Evolutionary conservation across 2,113 vertebrate genomes (phyloP), one percentile per base, ranked within the genome.

Genomic region (Nicator chloris): DNA sequence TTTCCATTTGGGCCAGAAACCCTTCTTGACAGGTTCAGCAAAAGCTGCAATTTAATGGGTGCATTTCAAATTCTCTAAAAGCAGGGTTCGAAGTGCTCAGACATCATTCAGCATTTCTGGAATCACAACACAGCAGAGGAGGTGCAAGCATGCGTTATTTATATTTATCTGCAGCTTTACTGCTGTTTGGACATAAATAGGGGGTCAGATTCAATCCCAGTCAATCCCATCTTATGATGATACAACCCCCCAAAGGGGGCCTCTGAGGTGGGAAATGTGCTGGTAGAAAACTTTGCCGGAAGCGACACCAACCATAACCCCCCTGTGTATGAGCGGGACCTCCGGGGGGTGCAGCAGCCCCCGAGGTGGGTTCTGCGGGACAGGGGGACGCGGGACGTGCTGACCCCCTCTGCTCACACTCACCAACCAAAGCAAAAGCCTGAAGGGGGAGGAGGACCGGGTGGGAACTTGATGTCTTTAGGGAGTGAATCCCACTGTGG

Each of bases 11-110:
- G 92, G 90, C 60, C 82, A 93, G 72, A 95, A 96, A 83, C 82
- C 37, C 70, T 95, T 93, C 93, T 87, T 93, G 93, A 92, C 94
- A 96, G 85, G 72, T 94, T 96, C 88, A 88, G 90, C 86, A 82
- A 88, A 92, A 91, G 65, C 90, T 81, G 56, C 77, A 73, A 88
- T 96, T 93, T 97, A 81, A 96, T 78, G 66, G 50, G 75, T 42
- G 77, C 68, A 45, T 75, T 96, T 93, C 64, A 53, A 35, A 88
- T 81, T 83, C 71, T 59, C n/a, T 93, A 31, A 86, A 94, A 64
- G n/a, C 15, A 16, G 24, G 8, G 30, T 90, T 37, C 0, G 2
- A 61, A 91, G 85, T 14, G 73, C 82, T 82, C 57, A 68, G 75
- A 68, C 69, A 56, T 45, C 40, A 54, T 91, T 39, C 63, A 82